Base-by-base conservation (phyloP, 2,888 invertebrate species). In the Nomada goodeniana region DNA sequence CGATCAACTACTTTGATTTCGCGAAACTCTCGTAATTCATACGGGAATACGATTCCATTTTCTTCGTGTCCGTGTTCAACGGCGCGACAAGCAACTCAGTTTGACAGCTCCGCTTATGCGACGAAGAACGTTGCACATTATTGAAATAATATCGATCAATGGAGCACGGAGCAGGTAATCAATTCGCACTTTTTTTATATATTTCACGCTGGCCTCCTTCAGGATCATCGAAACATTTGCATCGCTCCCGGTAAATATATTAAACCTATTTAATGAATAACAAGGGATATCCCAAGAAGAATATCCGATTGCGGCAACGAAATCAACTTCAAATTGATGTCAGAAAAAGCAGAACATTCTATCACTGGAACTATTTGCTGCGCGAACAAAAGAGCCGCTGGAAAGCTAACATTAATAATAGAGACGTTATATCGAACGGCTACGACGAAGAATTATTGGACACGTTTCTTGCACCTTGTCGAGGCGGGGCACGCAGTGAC, bases 351-450 rank as follows among this genome's bases (percentile, higher is more conserved):
- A n/a, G 18, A 13, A 23, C 0, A 5, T 26, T 10, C 11, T 2
- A 69, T 23, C 15, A 2, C 47, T 18, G 29, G 9, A 60, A 50
- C 23, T 57, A 50, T 57, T 55, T 23, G 44, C 15, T 5, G 26
- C n/a, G 7, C 23, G 44, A 60, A 26, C 47, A 10, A 29, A 20
- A 57, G 57, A 18, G 26, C 60, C 29, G 20, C 59, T 23, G 23
- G 36, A 47, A 26, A 55, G 52, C 75, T 72, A 80, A 68, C 80
- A 80, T 80, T 80, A 82, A 82, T 80, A 80, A 82, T 44, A 75
- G 71, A 68, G 75, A 82, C 75, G 71, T 71, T 72, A 55, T 71
- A 71, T 63, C 44, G 82, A 68, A 55, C 73, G 50, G 63, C 76
- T 80, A 11, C 44, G 55, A 50, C 47, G 57, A 53, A 73, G 80